Conservation (phyloP, 92 coral and sea anemone species). For the Heliopora coerulea region DNA sequence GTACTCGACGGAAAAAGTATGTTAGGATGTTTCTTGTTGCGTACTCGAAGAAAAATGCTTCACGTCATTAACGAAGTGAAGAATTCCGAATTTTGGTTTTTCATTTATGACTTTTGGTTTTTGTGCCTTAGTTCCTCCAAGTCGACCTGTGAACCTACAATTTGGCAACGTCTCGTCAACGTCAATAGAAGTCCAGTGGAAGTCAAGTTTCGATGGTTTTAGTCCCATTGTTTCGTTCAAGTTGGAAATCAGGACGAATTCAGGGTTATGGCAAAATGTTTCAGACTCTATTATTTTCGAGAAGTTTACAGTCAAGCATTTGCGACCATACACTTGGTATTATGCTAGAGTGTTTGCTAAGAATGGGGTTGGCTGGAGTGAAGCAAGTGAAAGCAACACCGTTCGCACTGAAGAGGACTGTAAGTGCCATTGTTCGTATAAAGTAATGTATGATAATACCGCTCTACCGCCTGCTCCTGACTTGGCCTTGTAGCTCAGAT, state of each 20-base stretch:
- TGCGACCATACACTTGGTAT: slow-evolving; percentile 68
- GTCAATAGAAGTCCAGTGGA: slow-evolving; percentile 78
- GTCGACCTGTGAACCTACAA: slow-evolving; percentile 54
- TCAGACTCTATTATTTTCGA: slow-evolving; percentile 27
- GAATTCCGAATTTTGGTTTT: no score
- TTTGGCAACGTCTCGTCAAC: slow-evolving; percentile 65
- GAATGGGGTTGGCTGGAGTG: slow-evolving; percentile 72
- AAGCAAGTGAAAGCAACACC: slow-evolving; percentile 44
- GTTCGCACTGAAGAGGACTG: slow-evolving; percentile 74
- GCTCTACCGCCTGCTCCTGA: no score
- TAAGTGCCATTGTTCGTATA: slow-evolving; percentile 21
- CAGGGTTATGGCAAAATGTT: slow-evolving; percentile 21
- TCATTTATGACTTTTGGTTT: no score
- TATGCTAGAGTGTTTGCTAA: slow-evolving; percentile 59
- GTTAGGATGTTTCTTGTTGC: no score
- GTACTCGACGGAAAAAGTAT: no score
- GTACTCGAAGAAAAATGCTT: no score
- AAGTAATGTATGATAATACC: no score
- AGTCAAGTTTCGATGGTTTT: slow-evolving; percentile 83
- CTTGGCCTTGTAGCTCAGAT: no score
- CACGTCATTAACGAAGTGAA: no score
- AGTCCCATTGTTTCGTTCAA: slow-evolving; percentile 70
- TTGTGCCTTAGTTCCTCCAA: slow-evolving; percentile 75
- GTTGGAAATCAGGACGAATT: slow-evolving; percentile 49
- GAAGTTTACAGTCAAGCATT: slow-evolving; percentile 44